A percentile compares a stretch with the other conserved stretches of the same genome.
Evolutionary conservation across 1,140 invertebrate species (phyloP).

Genomic region (Meloidogyne floridensis): DNA sequence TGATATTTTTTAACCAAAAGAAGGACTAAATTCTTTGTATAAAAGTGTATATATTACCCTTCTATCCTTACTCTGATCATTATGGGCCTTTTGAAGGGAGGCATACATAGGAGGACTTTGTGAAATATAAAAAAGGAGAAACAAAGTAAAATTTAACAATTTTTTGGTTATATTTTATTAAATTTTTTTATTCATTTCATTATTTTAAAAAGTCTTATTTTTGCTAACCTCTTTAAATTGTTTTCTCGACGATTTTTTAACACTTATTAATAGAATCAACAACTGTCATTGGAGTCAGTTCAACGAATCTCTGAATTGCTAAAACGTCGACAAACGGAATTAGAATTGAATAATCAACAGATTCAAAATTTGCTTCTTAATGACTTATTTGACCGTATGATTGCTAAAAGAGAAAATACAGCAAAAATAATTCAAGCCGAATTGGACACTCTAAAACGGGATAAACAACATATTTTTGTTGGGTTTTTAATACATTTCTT

Average conservation of each 20-base stretch:
- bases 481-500: constrained; percentile 14
- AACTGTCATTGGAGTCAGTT: constrained; percentile 30
- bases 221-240: too few relatives aligned
- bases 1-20: too few relatives aligned
- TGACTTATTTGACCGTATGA: constrained; percentile 80
- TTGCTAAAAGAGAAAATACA: constrained; percentile 67
- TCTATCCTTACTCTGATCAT: too few relatives aligned
- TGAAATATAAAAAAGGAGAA: too few relatives aligned
- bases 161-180: too few relatives aligned
- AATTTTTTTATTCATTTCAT: constrained; percentile 14
- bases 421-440: constrained; percentile 37
- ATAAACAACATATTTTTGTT: constrained; percentile 75
- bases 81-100: too few relatives aligned
- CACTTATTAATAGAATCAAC: constrained; percentile 20
- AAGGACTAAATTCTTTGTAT: too few relatives aligned
- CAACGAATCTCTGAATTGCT: constrained; percentile 71
- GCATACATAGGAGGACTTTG: too few relatives aligned
- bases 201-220: too few relatives aligned
- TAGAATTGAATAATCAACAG: constrained; percentile 77
- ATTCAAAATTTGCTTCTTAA: constrained; percentile 75
- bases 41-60: too few relatives aligned
- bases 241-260: too few relatives aligned
- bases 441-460: constrained; percentile 65
- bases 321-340: constrained; percentile 68
- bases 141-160: too few relatives aligned